These are phyloP conservation scores for Hymenochirus boettgeri DNA, from an alignment of 2,113 vertebrate species.

Conservation along the genomic window DNA sequence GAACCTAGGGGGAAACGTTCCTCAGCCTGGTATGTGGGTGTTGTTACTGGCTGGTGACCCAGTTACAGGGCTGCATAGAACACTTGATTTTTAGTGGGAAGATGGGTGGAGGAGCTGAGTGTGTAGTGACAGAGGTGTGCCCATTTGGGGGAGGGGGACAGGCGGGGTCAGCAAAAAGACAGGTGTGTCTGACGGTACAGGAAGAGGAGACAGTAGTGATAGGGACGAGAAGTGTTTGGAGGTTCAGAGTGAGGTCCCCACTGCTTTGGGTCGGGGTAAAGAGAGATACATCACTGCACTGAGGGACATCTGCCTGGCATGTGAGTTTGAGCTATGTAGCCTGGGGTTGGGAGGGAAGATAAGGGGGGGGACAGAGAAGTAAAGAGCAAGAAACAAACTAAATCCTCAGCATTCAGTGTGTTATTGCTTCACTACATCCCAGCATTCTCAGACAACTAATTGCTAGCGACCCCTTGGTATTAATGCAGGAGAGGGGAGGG, in stretches of 20 bases:
- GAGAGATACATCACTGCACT: conserved; percentile 6
- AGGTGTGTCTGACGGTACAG: conserved; percentile 45
- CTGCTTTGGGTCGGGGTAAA: conserved; percentile 7
- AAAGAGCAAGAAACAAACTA: background rate
- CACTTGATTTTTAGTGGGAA: too few species aligned
- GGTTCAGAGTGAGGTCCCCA: conserved; percentile 11
- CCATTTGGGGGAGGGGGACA: conserved; percentile 24
- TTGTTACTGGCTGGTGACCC: conserved; percentile 4
- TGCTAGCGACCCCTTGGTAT: too few species aligned
- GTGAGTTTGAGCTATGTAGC: conserved; percentile 12
- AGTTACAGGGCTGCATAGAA: background rate
- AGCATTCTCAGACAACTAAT: background rate
- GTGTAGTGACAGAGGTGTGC: conserved; percentile 32
- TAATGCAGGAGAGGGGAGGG: background rate
- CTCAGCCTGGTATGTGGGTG: conserved; percentile 1
- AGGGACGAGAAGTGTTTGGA: conserved; percentile 35
- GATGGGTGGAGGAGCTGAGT: conserved; percentile 1
- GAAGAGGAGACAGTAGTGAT: conserved; percentile 34
- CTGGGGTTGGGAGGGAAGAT: conserved; percentile 13
- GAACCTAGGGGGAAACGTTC: conserved; percentile 2
- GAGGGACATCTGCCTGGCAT: conserved; percentile 14
- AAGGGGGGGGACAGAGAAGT: background rate
- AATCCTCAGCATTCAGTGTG: background rate
- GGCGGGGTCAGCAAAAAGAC: conserved; percentile 15
- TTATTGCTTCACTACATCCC: background rate